Evolutionary conservation across 2,888 invertebrate species (phyloP), one percentile per base, ranked within the genome.

Genomic region (Cybosia mesomella): DNA sequence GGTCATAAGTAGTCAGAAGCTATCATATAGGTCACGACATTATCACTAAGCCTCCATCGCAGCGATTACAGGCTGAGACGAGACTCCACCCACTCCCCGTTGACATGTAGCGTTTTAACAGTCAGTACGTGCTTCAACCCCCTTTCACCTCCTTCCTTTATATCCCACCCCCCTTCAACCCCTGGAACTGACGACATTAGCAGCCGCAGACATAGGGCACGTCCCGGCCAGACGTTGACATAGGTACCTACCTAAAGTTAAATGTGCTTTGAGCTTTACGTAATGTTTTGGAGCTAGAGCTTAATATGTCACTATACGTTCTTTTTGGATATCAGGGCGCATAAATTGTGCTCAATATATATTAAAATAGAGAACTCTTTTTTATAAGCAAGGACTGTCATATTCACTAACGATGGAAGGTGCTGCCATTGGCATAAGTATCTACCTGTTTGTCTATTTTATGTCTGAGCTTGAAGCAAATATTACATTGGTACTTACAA

Each of bases 71-170:
- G 80, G 84, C 85, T 82, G 87, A 91, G 91, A 90, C 86, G 86
- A 87, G 85, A 80, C 86, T 84, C 89, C 89, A 81, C 89, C 89
- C 84, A 81, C 87, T 84, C 87, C 87, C 85, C 87, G 89, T 85
- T 94, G 94, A 95, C 94, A 94, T 95, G 93, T 92, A 90, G 89
- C 93, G 91, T 94, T 94, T 94, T 93, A 95, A 94, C 94, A 93
- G 93, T 87, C 91, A 85, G 91, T 91, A 94, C 94, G 93, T 93
- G 94, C 72, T 64, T 73, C 68, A 82, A 74, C 85, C 90, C 82
- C 84, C 85, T 75, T 78, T n/a, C 24, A 53, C 74, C 61, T 67
- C 72, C 65, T 75, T 70, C 73, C 68, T 67, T 74, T 71, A 61
- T 69, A 66, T 32, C 61, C 64, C 62, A 70, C 83, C 76, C 69